Conservation (phyloP, 2,113 vertebrate genomes). For the Lamprologus speciosus region DNA sequence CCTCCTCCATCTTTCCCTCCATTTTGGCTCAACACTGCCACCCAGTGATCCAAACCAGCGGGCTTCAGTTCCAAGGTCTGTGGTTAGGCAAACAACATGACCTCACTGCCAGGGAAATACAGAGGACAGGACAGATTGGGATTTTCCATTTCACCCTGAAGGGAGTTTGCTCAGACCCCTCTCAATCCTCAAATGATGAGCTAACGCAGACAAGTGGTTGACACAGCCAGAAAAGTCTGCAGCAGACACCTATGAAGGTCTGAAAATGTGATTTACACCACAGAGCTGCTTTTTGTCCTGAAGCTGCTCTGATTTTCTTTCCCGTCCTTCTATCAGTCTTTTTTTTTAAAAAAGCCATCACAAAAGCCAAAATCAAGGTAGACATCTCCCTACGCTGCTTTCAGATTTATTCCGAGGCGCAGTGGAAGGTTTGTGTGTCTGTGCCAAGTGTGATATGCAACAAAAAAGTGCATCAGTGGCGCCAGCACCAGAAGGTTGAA, state of each 20-base stretch:
- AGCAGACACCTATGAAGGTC: neutral
- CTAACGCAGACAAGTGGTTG: constrained; percentile 26
- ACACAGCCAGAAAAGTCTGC: neutral
- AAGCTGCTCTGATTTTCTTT: neutral
- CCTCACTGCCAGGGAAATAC: constrained; percentile 56
- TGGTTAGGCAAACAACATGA: constrained; percentile 54
- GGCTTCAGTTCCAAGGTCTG: constrained; percentile 6
- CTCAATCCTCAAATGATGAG: neutral
- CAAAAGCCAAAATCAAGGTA: neutral
- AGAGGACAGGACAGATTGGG: constrained; percentile 26
- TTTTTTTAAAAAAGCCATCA: neutral
- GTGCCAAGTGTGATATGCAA: neutral
- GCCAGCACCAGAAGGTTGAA: neutral
- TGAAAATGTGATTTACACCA: neutral
- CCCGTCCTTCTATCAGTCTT: neutral
- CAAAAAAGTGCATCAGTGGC: neutral
- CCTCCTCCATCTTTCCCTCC: neutral
- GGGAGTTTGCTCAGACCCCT: constrained; percentile 12
- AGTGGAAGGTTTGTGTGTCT: neutral
- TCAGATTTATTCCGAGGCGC: neutral
- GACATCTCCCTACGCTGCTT: neutral
- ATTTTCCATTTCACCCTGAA: constrained; percentile 62
- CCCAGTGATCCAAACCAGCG: constrained; percentile 44
- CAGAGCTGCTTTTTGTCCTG: neutral
- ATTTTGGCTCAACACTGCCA: constrained; percentile 71